phyloP scores from a whole-genome alignment of 2,888 invertebrate species.

The Hermodice carunculata region DNA sequence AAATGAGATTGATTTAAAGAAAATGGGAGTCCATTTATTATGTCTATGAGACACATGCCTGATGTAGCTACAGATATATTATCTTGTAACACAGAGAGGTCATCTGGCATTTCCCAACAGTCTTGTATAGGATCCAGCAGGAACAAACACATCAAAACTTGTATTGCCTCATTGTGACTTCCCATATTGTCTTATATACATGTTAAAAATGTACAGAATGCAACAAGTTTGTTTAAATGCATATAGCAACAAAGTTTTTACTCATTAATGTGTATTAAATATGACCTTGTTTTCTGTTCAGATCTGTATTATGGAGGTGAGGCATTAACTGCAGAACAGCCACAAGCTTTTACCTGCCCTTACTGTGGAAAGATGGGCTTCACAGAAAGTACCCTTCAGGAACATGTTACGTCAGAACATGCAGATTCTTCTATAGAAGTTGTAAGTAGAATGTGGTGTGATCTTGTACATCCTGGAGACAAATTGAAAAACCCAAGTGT shows the following conservation, averaged over 20 bases:
- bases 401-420: slow-evolving; percentile 82
- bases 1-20: no score
- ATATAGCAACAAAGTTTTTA: not conserved
- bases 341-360: slow-evolving; percentile 97
- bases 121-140: not conserved
- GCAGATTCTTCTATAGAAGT: slow-evolving; percentile 92
- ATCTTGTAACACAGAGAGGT: no score
- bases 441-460: slow-evolving; percentile 72
- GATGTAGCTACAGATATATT: no score
- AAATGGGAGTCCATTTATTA: no score
- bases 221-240: not conserved
- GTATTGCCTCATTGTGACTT: not conserved
- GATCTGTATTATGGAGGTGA: slow-evolving; percentile 97
- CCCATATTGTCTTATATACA: not conserved
- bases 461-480: no score
- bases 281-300: slow-evolving; percentile 68
- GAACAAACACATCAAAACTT: not conserved
- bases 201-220: not conserved
- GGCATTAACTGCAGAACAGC: slow-evolving; percentile 87
- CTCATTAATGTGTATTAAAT: not conserved
- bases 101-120: no score
- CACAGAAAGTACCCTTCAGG: slow-evolving; percentile 89
- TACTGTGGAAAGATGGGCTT: slow-evolving; percentile 97
- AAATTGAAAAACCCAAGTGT: no score
- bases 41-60: no score